Percentiles rank a stretch among this genome's conserved stretches.
phyloP scores from a whole-genome alignment of 2,113 vertebrate species.

The Pygoscelis antarcticus region DNA sequence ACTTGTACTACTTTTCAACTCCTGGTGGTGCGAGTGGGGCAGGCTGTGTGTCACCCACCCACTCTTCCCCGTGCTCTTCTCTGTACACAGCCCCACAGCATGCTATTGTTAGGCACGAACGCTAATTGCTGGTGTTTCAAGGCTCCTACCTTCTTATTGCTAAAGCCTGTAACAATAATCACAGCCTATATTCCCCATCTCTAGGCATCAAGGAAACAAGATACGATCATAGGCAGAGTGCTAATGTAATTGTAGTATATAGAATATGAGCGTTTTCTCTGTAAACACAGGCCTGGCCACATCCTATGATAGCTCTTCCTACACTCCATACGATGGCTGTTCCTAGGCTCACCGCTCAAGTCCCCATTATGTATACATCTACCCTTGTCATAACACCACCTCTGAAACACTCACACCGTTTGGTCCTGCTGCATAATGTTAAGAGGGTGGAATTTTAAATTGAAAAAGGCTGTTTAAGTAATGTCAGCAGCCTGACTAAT shows the following conservation, averaged over 20 bases:
- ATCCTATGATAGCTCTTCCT: slow-evolving; percentile 60
- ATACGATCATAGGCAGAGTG: slow-evolving; percentile 56
- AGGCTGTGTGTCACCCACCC: slow-evolving; percentile 48
- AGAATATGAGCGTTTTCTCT: slow-evolving; percentile 52
- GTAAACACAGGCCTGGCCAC: slow-evolving; percentile 51
- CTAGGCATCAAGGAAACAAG: slow-evolving; percentile 61
- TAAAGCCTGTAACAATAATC: slow-evolving; percentile 62
- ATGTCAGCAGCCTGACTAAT: slow-evolving; percentile 72
- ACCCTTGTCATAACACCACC: slow-evolving; percentile 72
- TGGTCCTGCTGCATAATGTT: slow-evolving; percentile 65
- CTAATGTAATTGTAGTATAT: slow-evolving; percentile 65
- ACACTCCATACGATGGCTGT: slow-evolving; percentile 21
- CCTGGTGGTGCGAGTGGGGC: background rate
- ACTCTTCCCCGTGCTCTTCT: background rate
- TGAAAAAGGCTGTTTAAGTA: slow-evolving; percentile 67
- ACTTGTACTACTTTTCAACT: background rate
- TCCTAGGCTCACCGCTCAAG: slow-evolving; percentile 45
- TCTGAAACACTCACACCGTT: slow-evolving; percentile 63
- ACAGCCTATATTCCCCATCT: slow-evolving; percentile 65
- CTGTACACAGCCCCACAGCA: slow-evolving; percentile 4
- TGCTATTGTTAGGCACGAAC: slow-evolving; percentile 44
- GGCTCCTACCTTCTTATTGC: slow-evolving; percentile 51
- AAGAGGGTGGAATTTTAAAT: slow-evolving; percentile 75
- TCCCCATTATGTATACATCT: slow-evolving; percentile 66
- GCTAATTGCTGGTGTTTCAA: slow-evolving; percentile 58